phyloP scores from a whole-genome alignment of 2,888 invertebrate genomes.

The Monoplex corrugatus region DNA sequence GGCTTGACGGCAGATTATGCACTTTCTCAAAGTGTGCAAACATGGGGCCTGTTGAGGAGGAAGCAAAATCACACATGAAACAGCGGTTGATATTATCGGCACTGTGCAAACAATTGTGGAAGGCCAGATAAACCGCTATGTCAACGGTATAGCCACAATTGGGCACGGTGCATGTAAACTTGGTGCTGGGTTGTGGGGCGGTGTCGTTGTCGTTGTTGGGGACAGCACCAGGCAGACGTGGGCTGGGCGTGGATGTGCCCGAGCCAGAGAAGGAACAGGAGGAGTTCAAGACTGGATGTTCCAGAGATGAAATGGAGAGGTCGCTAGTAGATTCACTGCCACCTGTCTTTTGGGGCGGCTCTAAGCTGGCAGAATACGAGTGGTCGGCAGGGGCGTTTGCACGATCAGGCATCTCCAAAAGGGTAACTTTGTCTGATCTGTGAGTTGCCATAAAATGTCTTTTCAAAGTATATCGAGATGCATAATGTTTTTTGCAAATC shows the following conservation, averaged over 20 bases:
- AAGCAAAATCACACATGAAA: conserved; percentile 55
- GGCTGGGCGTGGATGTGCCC: no score
- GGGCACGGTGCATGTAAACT: conserved; percentile 54
- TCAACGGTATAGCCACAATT: conserved; percentile 59
- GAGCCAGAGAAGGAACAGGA: neutral
- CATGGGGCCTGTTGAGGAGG: conserved; percentile 60
- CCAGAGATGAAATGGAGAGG: neutral
- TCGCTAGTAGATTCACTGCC: conserved; percentile 27
- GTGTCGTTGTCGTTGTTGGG: neutral
- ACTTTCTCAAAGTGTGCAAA: no score
- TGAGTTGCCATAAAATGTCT: conserved; percentile 62
- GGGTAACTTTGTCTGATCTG: conserved; percentile 50
- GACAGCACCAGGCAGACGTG: neutral
- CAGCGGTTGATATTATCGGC: conserved; percentile 54
- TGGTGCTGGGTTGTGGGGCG: conserved; percentile 17
- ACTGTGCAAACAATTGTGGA: conserved; percentile 57
- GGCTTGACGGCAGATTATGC: no score
- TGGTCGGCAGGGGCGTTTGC: conserved; percentile 55
- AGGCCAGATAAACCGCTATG: conserved; percentile 59
- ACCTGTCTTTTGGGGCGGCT: conserved; percentile 3
- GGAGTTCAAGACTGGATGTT: neutral
- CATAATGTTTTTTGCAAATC: conserved; percentile 33
- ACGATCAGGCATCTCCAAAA: conserved; percentile 55
- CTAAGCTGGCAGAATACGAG: conserved; percentile 53
- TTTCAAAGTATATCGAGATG: conserved; percentile 55